Percentiles rank a stretch among this genome's conserved stretches.
Conservation (phyloP, 2,113 vertebrate species). For the Rynchops niger region DNA sequence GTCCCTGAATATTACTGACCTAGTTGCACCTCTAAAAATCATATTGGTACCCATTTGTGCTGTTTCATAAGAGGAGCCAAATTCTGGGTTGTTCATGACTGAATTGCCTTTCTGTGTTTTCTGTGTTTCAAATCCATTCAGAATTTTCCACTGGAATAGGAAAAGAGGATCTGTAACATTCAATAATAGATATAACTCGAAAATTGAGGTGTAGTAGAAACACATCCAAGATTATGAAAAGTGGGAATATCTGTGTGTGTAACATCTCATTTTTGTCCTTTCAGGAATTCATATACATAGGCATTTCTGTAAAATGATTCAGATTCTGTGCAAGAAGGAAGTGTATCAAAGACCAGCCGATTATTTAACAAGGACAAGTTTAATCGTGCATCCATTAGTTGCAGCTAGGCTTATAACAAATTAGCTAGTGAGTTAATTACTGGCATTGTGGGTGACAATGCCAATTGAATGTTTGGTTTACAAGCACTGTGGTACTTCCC, state of each 20-base stretch:
- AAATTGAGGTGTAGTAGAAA: not conserved
- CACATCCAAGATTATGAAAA: not conserved
- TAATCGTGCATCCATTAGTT: not conserved
- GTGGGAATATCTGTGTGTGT: not conserved
- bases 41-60: not conserved
- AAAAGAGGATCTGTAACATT: not conserved
- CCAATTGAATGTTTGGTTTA: not conserved
- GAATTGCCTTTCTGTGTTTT: not conserved
- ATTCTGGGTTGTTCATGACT: not conserved
- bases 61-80: not conserved
- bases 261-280: not conserved
- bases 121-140: not conserved
- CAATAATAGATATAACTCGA: not conserved
- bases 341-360: not conserved
- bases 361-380: not conserved
- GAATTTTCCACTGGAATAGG: not conserved
- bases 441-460: not conserved
- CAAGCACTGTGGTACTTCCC: not conserved
- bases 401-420: not conserved
- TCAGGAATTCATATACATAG: not conserved
- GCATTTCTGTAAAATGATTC: not conserved
- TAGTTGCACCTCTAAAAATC: not conserved
- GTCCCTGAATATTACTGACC: not conserved
- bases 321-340: not conserved
- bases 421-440: constrained; percentile 16